Percentiles rank a stretch among this genome's conserved stretches.
Evolutionary conservation across 2,888 invertebrate species (phyloP).

Genomic region (Sinopyrophorus schimmeli): DNA sequence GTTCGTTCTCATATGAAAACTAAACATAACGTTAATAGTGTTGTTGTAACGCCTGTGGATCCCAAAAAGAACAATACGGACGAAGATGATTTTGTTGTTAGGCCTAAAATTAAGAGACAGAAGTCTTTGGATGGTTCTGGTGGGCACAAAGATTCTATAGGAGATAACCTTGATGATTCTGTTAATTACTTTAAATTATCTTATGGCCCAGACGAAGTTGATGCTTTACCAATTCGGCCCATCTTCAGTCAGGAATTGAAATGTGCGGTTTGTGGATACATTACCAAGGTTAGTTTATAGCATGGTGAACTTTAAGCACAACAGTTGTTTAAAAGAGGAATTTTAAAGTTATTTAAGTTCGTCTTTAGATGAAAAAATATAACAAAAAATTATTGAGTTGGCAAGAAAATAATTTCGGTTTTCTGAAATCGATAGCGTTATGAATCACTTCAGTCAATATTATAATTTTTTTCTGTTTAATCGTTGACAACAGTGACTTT

Average conservation of each 20-base stretch:
- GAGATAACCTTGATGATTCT: background rate
- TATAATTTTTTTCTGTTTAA: too few relatives aligned
- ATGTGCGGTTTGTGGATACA: conserved; percentile 70
- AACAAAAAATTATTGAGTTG: too few relatives aligned
- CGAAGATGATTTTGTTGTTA: conserved; percentile 57
- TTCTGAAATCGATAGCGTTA: too few relatives aligned
- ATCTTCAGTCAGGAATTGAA: conserved; percentile 64
- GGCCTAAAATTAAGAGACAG: conserved; percentile 44
- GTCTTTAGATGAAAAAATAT: too few relatives aligned
- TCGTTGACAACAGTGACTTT: too few relatives aligned
- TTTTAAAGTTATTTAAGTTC: too few relatives aligned
- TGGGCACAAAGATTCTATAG: background rate
- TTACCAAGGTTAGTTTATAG: conserved; percentile 58
- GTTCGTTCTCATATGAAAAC: conserved; percentile 57
- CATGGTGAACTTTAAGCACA: too few relatives aligned
- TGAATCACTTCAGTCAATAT: too few relatives aligned
- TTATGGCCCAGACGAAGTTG: conserved; percentile 65
- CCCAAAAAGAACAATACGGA: conserved; percentile 55
- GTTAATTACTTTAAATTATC: conserved; percentile 37
- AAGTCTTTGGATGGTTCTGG: conserved; percentile 8
- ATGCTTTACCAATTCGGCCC: conserved; percentile 65
- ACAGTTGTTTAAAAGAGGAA: too few relatives aligned
- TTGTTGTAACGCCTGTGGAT: conserved; percentile 55
- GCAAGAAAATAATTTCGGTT: too few relatives aligned
- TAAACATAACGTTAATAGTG: conserved; percentile 56